Evolutionary conservation across 2,888 invertebrate genomes (phyloP).

Genomic region (Drosophila eohydei): DNA sequence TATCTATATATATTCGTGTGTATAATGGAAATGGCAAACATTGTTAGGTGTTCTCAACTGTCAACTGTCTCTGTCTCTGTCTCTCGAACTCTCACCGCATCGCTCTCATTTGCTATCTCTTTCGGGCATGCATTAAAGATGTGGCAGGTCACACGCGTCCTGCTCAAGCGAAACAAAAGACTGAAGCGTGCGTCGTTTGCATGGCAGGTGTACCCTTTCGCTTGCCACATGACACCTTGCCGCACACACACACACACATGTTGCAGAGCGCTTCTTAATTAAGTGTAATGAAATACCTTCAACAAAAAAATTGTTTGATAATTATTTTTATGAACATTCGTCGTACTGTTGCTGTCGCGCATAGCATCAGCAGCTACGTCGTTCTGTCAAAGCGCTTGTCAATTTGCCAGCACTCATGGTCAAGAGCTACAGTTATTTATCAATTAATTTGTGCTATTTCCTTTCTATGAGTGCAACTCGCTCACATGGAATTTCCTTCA

Average conservation of each 20-base stretch:
- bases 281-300: slow-evolving; percentile 44
- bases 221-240: slow-evolving; percentile 34
- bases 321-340: slow-evolving; percentile 39
- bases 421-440: not conserved
- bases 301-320: slow-evolving; percentile 28
- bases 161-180: slow-evolving; percentile 6
- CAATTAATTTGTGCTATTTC: slow-evolving; percentile 2
- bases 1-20: slow-evolving; percentile 11
- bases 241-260: slow-evolving; percentile 1
- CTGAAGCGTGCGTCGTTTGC: slow-evolving; percentile 9
- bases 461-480: not conserved
- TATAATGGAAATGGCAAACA: slow-evolving; percentile 26
- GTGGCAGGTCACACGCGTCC: slow-evolving; percentile 13
- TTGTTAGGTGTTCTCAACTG: slow-evolving; percentile 11
- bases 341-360: not conserved
- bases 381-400: not conserved
- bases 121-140: slow-evolving; percentile 23
- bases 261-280: slow-evolving; percentile 38
- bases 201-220: slow-evolving; percentile 47
- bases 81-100: not conserved
- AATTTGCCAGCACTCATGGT: not conserved
- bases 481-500: too few species aligned
- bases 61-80: slow-evolving; percentile 2
- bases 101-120: not conserved
- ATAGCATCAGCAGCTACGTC: not conserved